Percentiles rank a stretch among this genome's conserved stretches.
These are phyloP conservation scores for Euura lappo DNA, from an alignment of 1,140 invertebrate genomes.

Conservation along the genomic window DNA sequence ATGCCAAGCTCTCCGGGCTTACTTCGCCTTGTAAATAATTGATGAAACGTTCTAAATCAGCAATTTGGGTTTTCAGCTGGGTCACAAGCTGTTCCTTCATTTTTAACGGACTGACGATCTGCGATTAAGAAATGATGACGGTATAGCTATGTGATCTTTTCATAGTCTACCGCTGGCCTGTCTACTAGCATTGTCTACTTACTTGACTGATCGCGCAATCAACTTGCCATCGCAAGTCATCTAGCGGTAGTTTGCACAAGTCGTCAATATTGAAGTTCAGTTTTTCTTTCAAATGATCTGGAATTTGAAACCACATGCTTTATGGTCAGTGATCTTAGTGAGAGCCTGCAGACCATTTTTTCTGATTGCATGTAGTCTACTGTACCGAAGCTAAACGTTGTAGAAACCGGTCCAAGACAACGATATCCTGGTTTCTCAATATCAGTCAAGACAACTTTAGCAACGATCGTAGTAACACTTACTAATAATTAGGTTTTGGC, in stretches of 20 bases:
- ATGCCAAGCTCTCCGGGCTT: conserved; percentile 58
- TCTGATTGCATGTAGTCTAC: no score
- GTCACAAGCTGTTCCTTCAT: conserved; percentile 95
- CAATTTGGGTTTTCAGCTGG: conserved; percentile 96
- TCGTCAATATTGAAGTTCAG: conserved; percentile 79
- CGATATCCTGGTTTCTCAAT: background rate
- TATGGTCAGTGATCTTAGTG: no score
- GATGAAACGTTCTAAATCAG: conserved; percentile 97
- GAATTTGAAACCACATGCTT: conserved; percentile 22
- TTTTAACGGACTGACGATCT: conserved; percentile 93
- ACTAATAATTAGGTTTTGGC: conserved; percentile 87
- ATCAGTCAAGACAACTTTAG: background rate
- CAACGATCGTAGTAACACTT: conserved; percentile 38
- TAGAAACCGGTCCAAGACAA: no score
- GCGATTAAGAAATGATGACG: conserved; percentile 48
- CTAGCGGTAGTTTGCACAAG: conserved; percentile 72
- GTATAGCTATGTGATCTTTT: background rate
- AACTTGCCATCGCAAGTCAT: conserved; percentile 83
- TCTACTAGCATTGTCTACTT: conserved; percentile 37
- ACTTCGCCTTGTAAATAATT: conserved; percentile 89
- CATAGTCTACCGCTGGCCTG: background rate
- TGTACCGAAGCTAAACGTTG: no score
- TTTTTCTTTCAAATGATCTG: conserved; percentile 77
- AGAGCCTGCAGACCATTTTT: no score
- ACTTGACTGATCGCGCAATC: conserved; percentile 76